Evolutionary conservation across 1,140 invertebrate genomes (phyloP), one percentile per base, ranked within the genome.

Genomic region (Philotrypesis tridentata): DNA sequence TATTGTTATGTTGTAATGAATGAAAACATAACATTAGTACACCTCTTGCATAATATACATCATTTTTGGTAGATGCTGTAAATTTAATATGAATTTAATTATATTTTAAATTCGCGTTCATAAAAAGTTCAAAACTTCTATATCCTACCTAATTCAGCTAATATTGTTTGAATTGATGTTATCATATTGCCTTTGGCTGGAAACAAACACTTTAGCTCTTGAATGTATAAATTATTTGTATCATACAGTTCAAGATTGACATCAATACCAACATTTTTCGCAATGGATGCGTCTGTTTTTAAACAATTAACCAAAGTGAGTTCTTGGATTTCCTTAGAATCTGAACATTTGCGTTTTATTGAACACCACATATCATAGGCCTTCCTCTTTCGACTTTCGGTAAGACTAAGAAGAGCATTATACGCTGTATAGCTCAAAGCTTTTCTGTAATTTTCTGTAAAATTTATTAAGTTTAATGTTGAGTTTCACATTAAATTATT

Each of bases 231-330:
- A 40, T 87, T 77, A 7, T 78, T 40, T 7, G 89, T 60, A 83
- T 90, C 84, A 43, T 88, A 86, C 25, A 90, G 72, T 0, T 84
- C 79, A 23, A 89, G 68, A 7, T 87, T 67, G 3, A 90, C n/a
- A 8, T 82, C 72, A 7, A 91, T 73, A 14, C 87, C 89, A 23
- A 92, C 25, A 60, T 88, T 82, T n/a, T 87, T 78, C 11, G 88
- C 85, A 0, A 72, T 68, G 1, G 77, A 27, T 7, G 68, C 33
- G 70, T 90, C 86, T 1, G 29, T 70, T 68, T 79, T 87, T 9
- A 91, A 82, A 40, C 86, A 91, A 1, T 83, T 61, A 25, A 90
- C 9, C 29, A 92, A 86, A 25, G 90, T 87, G 8, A 89, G 31
- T 31, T 86, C 77, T 65, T 73, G 68, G 12, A 87, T 73, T 27